Evolutionary conservation across 2,113 vertebrate genomes (phyloP), one percentile per base, ranked within the genome.

Genomic region (Astatoreochromis straeleni): DNA sequence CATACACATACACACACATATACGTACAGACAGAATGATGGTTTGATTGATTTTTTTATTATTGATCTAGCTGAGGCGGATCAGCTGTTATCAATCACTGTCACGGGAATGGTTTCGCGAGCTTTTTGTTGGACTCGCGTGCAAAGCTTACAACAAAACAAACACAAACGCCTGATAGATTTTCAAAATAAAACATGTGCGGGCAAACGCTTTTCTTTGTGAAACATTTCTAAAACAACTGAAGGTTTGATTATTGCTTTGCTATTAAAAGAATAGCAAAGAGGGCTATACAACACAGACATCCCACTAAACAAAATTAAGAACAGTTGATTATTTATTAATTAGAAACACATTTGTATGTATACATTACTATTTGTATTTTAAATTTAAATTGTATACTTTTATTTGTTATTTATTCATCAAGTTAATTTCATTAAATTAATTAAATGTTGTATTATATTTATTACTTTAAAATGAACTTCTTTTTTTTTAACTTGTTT

Each of bases 131-230:
- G 58, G 51, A 47, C 5, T 73, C 51, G 38, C 6, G 7, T 5
- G 31, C 68, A 19, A 68, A 87, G 17, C 2, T 53, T 7, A 4
- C 38, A 1, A 35, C 19, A 47, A 60, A 9, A 26, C 10, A 7
- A n/a, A n/a, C 83, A 9, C 5, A 6, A 6, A 9, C 4, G 1
- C 7, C 13, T 0, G 6, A 1, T 2, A 2, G 24, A 7, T 19
- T 89, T 91, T 80, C 87, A 92, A 84, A 91, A 83, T 84, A 89
- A 86, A 85, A 13, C 42, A 21, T 11, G 9, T 17, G 9, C 8
- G 5, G 9, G 40, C 16, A 26, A 73, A 68, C 65, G 9, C 68
- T 45, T 31, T 68, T 75, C 40, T 75, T 75, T 75, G 24, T 47
- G 21, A 29, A 75, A 17, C 42, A 29, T 29, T 75, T 75, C 17